Evolutionary conservation across 64 coral and sea anemone genomes (phyloP), one percentile per base, ranked within the genome.

Genomic region (Hydrozoanthus tunicans): DNA sequence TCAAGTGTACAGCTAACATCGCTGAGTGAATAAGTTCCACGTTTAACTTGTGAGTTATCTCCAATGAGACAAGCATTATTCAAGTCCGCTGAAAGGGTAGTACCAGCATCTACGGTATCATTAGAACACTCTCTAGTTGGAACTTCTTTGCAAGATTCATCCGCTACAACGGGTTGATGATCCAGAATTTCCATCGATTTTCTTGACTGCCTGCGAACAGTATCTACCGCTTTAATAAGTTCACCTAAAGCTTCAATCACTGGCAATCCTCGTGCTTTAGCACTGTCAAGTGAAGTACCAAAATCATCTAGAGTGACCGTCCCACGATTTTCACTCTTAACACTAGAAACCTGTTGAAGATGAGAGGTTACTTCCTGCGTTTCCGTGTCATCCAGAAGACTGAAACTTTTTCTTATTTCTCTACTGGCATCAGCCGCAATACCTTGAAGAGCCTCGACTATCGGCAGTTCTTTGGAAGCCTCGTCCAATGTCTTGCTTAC

Each of bases 231-330:
- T 59, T 88, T 88, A 60, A 88, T 88, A 7, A 88, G 84, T 59
- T 88, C 68, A 32, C 53, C 84, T 60, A 88, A 88, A 88, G 84
- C 84, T 25, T 88, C 69, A 59, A 88, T 59, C 68, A 88, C 84
- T 23, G 84, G 84, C 25, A 88, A 73, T 27, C 84, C 84, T 43
- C 68, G 69, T 8, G 84, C 84, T 59, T 32, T 88, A 25, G 84
- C 84, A 73, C 55, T 25, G 55, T 88, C 84, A 59, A 88, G 68
- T 4, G 84, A 74, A 25, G 56, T 88, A 43, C 84, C 69, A 59
- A 88, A 67, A 61, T 25, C 14, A 12, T 88, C 84, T 3, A 88
- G 56, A 7, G 69, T 88, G 6, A 61, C 56, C 4, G 84, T 88
- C 3, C 57, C 67, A 60, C 84, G 84, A 24, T 73, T 88, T 75